Base-by-base conservation (phyloP, 2,113 vertebrate species). In the Oenanthe melanoleuca region DNA sequence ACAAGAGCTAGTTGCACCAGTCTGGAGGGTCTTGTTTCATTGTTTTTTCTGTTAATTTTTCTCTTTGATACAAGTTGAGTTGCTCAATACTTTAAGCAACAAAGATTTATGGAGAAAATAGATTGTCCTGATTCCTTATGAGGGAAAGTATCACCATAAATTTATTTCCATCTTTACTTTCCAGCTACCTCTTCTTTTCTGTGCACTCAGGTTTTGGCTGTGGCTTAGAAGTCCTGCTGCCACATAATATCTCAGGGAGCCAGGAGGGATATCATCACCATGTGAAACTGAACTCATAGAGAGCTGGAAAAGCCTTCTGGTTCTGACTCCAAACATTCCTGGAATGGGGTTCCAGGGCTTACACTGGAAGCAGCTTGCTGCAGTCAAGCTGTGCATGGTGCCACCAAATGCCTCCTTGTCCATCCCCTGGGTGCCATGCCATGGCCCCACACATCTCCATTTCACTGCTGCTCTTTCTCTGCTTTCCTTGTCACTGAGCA, bases 121-220 rank as follows among this genome's bases (percentile, higher is more conserved):
- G 44, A 49, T 50, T 0, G 1, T 37, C 17, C 8, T 50, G 40
- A 17, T 45, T 65, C 20, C 28, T 77, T 90, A 24, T 60, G 53
- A 67, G n/a, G 37, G 70, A 74, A 94, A 92, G 33, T 44, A 70
- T 24, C 60, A 72, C 31, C 60, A 34, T 44, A 67, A 66, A 24
- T 63, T 95, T 93, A 59, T 83, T 89, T 95, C 49, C 49, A 74
- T 57, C 34, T 88, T 89, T 90, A 53, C 60, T 90, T 88, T 80
- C 60, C 60, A 88, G 44, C 50, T 84, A 55, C 7, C 22, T 92
- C 28, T 91, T 50, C 34, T 64, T 88, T 77, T 85, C 71, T 67
- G 20, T 70, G 52, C n/a, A 9, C 47, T 80, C 44, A 53, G 75
- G 20, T 63, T 93, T 67, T 83, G 88, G n/a, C 47, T 8, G 3